These are phyloP conservation scores for Archegozetes longisetosus DNA, from an alignment of 1,140 invertebrate genomes.

Conservation along the genomic window DNA sequence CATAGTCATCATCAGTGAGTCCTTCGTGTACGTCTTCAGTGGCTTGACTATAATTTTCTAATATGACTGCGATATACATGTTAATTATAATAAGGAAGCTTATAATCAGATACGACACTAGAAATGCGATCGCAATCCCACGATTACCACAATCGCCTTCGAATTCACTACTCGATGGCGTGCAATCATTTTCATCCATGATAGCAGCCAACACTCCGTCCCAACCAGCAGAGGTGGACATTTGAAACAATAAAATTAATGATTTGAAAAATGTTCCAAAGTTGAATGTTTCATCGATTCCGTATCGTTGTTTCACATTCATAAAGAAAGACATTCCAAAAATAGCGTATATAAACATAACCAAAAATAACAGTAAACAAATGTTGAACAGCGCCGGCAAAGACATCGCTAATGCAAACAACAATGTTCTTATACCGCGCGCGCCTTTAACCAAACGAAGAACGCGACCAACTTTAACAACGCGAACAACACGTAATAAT, in stretches of 20 bases:
- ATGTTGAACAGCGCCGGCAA: conserved; percentile 96
- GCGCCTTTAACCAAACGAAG: conserved; percentile 91
- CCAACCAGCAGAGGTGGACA: conserved; percentile 97
- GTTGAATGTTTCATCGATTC: conserved; percentile 91
- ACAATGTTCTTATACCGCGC: conserved; percentile 86
- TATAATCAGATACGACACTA: conserved; percentile 90
- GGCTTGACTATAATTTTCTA: conserved; percentile 95
- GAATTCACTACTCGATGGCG: conserved; percentile 46
- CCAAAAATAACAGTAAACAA: conserved; percentile 86
- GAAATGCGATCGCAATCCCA: conserved; percentile 79
- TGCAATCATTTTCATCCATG: conserved; percentile 85
- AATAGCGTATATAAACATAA: conserved; percentile 98
- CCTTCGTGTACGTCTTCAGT: conserved; percentile 97
- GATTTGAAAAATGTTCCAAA: conserved; percentile 97
- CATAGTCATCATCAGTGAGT: conserved; percentile 94
- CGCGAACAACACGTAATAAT: conserved; percentile 84
- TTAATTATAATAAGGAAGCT: conserved; percentile 96
- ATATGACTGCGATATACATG: conserved; percentile 98
- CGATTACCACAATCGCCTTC: conserved; percentile 81
- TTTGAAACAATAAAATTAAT: conserved; percentile 94
- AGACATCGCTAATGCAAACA: conserved; percentile 95
- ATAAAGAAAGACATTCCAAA: conserved; percentile 99
- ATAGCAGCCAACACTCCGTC: conserved; percentile 85
- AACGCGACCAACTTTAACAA: conserved; percentile 92
- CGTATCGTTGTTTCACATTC: conserved; percentile 76